phyloP scores from a whole-genome alignment of 2,113 vertebrate species.

The Etheostoma spectabile region DNA sequence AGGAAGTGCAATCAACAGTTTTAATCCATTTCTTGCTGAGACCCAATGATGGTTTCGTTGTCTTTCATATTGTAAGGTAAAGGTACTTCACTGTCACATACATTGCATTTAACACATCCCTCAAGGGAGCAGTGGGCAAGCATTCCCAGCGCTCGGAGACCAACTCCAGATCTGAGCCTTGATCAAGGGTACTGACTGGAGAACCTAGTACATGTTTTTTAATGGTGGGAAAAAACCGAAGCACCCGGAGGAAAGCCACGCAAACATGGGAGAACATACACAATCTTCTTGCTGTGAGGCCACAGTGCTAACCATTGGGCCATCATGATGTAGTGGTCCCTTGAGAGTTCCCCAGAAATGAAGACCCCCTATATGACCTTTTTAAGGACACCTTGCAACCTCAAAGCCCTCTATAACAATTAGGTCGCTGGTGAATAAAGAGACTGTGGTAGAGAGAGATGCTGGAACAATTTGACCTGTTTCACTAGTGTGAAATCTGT shows the following conservation, averaged over 20 bases:
- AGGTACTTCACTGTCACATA: too few species aligned
- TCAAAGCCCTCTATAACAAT: constrained; percentile 17
- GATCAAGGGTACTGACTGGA: too few species aligned
- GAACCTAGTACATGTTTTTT: too few species aligned
- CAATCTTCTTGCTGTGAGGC: too few species aligned
- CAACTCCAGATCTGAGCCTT: too few species aligned
- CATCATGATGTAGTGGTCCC: neutral
- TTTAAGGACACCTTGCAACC: constrained; percentile 1
- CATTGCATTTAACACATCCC: too few species aligned
- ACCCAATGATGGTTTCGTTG: neutral
- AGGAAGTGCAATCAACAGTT: neutral
- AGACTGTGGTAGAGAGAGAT: neutral
- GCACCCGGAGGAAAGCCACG: too few species aligned
- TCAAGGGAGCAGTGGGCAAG: too few species aligned
- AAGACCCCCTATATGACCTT: neutral
- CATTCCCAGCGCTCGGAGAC: too few species aligned
- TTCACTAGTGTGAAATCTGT: constrained; percentile 52
- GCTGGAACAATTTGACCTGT: constrained; percentile 41
- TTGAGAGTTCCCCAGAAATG: neutral
- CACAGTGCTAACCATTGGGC: too few species aligned
- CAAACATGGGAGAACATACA: too few species aligned
- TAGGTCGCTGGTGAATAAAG: constrained; percentile 10
- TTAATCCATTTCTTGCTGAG: neutral
- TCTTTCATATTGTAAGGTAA: neutral
- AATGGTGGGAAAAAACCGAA: too few species aligned